These are phyloP conservation scores for Hypolimnas misippus DNA, from an alignment of 2,888 invertebrate genomes.

Conservation along the genomic window DNA sequence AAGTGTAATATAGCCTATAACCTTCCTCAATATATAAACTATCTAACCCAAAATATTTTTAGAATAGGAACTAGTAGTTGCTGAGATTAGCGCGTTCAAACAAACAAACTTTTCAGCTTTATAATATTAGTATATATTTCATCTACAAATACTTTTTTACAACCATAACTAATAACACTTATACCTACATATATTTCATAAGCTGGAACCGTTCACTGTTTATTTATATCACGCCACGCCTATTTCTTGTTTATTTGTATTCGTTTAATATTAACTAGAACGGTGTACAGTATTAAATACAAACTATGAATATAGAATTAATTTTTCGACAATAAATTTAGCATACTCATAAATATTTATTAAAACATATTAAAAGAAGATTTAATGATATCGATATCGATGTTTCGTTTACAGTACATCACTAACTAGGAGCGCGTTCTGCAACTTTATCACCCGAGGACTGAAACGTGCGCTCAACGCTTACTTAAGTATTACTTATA, in stretches of 20 bases:
- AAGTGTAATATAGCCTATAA: too few relatives aligned
- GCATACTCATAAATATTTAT: conserved; percentile 27
- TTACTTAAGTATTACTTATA: conserved; percentile 45
- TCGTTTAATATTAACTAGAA: conserved; percentile 33
- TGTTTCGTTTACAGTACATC: conserved; percentile 20
- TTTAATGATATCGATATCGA: conserved; percentile 27
- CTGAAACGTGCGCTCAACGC: conserved; percentile 46
- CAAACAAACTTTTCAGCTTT: too few relatives aligned
- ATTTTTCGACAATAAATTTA: conserved; percentile 26
- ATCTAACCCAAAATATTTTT: too few relatives aligned
- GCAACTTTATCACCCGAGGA: conserved; percentile 62
- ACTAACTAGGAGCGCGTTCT: conserved; percentile 31
- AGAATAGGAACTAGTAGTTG: too few relatives aligned
- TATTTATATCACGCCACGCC: conserved; percentile 27
- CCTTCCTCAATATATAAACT: too few relatives aligned
- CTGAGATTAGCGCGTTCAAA: too few relatives aligned
- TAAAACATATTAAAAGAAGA: conserved; percentile 2
- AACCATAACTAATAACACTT: conserved; percentile 13
- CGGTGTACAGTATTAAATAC: conserved; percentile 18
- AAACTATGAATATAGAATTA: conserved; percentile 26
- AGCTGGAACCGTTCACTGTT: conserved; percentile 21
- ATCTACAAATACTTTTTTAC: conserved; percentile 14
- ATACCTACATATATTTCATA: conserved; percentile 16
- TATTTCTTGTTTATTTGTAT: conserved; percentile 35
- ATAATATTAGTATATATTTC: too few relatives aligned